Base-by-base conservation (phyloP, 1,140 invertebrate genomes). In the Sitobion miscanthi region DNA sequence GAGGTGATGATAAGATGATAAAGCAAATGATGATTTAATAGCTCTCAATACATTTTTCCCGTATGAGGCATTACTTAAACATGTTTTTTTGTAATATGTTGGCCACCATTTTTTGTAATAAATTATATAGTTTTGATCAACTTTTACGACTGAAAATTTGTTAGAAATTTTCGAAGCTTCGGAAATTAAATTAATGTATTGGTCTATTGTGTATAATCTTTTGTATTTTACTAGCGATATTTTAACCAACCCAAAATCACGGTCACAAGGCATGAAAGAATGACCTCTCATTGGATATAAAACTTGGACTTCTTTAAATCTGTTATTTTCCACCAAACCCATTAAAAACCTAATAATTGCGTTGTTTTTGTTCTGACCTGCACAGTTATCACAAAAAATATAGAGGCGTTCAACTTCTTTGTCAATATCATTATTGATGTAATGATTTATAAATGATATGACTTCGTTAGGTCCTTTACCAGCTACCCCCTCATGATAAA, bases 341-440 rank as follows among this genome's bases (percentile, higher is more conserved):
- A 62, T 62, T 62, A 62, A 62, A 62, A 62, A 62, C 57, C 25
- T 62, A 62, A 62, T 62, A 62, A 62, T 62, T 62, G 77, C 21
- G 7, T 93, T 86, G 62, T 94, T 95, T 94, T 95, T 96, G 94
- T 95, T 95, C n/a, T 94, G 69, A 42, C 94, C 94, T 86, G 88
- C n/a, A 49, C 93, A 94, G 52, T 93, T 93, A 91, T 94, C 90
- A 90, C 52, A 85, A 85, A 93, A 94, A 30, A 94, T 62, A 91
- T 92, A 82, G 7, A 94, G 52, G 20, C 47, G 42, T 94, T 87
- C 93, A 49, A 93, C 85, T 54, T 86, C 30, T 93, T 94, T 49
- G 38, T 54, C 77, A 91, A 94, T 91, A 91, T 93, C 45, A 77
- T 93, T 94, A 49, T 89, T 30, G 38, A 93, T 38, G 77, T 85